These are phyloP conservation scores for Oncopodura yosiiana DNA, from an alignment of 1,140 invertebrate species.

Conservation along the genomic window DNA sequence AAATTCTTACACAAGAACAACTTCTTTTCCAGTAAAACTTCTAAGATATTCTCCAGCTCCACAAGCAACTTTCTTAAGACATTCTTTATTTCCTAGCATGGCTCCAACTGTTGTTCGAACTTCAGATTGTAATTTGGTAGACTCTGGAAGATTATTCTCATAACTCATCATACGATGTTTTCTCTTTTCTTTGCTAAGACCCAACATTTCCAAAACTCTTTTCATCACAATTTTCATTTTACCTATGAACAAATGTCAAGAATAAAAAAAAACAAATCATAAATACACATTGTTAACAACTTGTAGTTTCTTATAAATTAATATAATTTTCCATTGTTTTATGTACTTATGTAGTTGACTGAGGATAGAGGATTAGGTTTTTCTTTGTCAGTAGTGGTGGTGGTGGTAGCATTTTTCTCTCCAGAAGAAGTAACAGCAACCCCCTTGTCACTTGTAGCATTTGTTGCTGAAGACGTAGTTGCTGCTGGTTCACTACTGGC, in stretches of 20 bases:
- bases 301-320: no score
- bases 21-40: constrained; percentile 26
- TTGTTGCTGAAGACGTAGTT: not conserved
- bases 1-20: constrained; percentile 33
- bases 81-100: constrained; percentile 27
- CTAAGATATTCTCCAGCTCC: constrained; percentile 27
- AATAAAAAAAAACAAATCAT: no score
- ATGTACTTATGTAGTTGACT: no score
- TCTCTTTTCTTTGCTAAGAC: constrained; percentile 11
- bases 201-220: constrained; percentile 24
- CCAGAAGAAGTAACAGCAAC: not conserved
- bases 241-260: no score
- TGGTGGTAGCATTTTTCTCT: constrained; percentile 3
- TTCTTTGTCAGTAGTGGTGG: not conserved
- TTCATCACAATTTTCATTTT: constrained; percentile 13
- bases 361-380: no score
- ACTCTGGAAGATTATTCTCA: constrained; percentile 7
- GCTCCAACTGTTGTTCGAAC: constrained; percentile 30
- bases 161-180: constrained; percentile 4
- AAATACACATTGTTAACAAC: no score
- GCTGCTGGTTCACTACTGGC: no score
- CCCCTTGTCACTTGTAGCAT: not conserved
- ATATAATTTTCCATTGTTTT: no score
- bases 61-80: constrained; percentile 25
- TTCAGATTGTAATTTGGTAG: constrained; percentile 5